phyloP scores from a whole-genome alignment of 2,888 invertebrate genomes.

The Amiota minor region DNA sequence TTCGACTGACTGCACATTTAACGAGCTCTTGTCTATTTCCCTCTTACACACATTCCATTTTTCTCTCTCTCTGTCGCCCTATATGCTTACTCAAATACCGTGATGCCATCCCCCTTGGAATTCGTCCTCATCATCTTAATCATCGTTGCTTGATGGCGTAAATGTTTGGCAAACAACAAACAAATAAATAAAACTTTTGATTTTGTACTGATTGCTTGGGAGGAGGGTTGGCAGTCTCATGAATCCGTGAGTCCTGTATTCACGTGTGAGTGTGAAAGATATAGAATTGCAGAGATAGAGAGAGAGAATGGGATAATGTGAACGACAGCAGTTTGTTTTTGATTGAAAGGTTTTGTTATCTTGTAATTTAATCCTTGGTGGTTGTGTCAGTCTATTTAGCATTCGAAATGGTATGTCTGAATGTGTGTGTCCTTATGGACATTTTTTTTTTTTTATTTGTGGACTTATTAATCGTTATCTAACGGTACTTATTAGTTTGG shows the following conservation, averaged over 20 bases:
- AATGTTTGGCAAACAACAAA: constrained; percentile 72
- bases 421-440: neutral
- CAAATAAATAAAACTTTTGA: constrained; percentile 68
- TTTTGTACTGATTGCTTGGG: constrained; percentile 65
- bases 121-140: constrained; percentile 22
- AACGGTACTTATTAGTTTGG: constrained; percentile 30
- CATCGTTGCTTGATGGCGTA: constrained; percentile 68
- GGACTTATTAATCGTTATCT: constrained; percentile 29
- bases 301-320: neutral
- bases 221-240: constrained; percentile 35
- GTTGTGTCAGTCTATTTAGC: neutral
- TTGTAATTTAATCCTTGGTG: constrained; percentile 30
- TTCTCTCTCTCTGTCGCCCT: constrained; percentile 8
- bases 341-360: constrained; percentile 34
- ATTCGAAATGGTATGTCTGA: neutral
- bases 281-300: neutral
- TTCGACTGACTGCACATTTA: constrained; percentile 69
- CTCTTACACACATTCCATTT: constrained; percentile 7
- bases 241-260: no score
- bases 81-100: constrained; percentile 2
- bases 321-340: constrained; percentile 18
- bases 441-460: neutral
- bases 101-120: constrained; percentile 14
- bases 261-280: neutral
- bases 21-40: constrained; percentile 52